Evolutionary conservation across 2,888 invertebrate genomes (phyloP), one percentile per base, ranked within the genome.

Genomic region (Aleiodes testaceus): DNA sequence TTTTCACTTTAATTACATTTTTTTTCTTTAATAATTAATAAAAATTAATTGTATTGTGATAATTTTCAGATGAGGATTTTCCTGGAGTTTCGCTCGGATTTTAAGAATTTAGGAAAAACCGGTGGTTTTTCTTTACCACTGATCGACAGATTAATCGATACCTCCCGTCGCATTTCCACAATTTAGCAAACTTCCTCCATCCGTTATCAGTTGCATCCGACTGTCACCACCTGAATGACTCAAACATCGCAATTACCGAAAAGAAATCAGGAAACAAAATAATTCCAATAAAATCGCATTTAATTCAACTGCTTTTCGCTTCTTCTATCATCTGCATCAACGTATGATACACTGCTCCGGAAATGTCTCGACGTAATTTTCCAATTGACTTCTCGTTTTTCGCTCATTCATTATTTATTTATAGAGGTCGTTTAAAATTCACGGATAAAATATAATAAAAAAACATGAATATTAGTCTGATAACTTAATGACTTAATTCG

Each of bases 81-180:
- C 26, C 26, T 3, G 26, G n/a, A n/a, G 26, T 26, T 53, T 26
- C 0, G 9, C 26, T 50, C 18, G 2, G 4, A 11, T 50, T 7
- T 11, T 6, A 9, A 16, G 5, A 50, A 18, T 9, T 9, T 1
- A 0, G 36, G 9, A 36, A 36, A 36, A 7, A 36, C 36, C 36
- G 2, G 9, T 11, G 36, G 36, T 36, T 36, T 9, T 36, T 9
- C 9, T 3, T 6, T 12, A 22, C 55, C 11, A 3, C 14, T 20
- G 50, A 30, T 55, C 55, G 55, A 55, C 55, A 55, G 55, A 55
- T 55, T n/a, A 55, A 55, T 55, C 55, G 26, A 55, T 55, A n/a
- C 22, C 7, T 5, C 9, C 9, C 36, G 11, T 9, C 2, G 36
- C 36, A 36, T 53, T 16, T 6, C 49, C 5, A 9, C 49, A 16